Base-by-base conservation (phyloP, 2,888 invertebrate species). In the Lepidocyrtoides sp. region DNA sequence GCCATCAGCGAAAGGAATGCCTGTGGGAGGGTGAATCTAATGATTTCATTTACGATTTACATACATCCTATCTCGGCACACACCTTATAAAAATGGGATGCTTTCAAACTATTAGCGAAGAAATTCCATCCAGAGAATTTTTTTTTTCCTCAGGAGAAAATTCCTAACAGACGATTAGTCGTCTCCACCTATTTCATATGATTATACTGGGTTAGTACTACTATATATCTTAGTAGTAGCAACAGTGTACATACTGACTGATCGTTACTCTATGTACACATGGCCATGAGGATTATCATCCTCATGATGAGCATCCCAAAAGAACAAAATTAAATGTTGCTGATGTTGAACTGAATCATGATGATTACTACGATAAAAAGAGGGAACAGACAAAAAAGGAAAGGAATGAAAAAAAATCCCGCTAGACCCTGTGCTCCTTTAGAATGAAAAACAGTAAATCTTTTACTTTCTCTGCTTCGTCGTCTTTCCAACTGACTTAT, bases 261-360 rank as follows among this genome's bases (percentile, higher is more conserved):
- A 1, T 26, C 1, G 14, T 63, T 29, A 26, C 63, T 26, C 36
- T 23, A 44, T 44, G 72, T 72, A 41, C 72, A 17, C 72, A 23
- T 72, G 41, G 66, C 66, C 32, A 8, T 48, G 12, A 12, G 14
- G 7, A 12, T 12, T 48, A 5, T 14, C 2, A 60, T n/a, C 0
- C n/a, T n/a, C 14, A 2, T n/a, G n/a, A 32, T n/a, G 17, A 7
- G 23, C 26, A 63, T 69, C 26, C 63, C 63, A 17, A 69, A 77
- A 77, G 48, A 75, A 75, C 0, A 26, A 23, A 75, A 77, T 77
- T 77, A 77, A 77, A 77, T 51, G 51, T 77, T 29, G 77, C 48
- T 77, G 77, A 26, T 77, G 51, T 51, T 17, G 17, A 7, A n/a
- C 14, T 2, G 51, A 26, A 29, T 26, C 44, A 44, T 48, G 17